A percentile compares a stretch with the other conserved stretches of the same genome.
Evolutionary conservation across 2,797 vertebrate species (phyloP).

Genomic region (Botia kubotai): DNA sequence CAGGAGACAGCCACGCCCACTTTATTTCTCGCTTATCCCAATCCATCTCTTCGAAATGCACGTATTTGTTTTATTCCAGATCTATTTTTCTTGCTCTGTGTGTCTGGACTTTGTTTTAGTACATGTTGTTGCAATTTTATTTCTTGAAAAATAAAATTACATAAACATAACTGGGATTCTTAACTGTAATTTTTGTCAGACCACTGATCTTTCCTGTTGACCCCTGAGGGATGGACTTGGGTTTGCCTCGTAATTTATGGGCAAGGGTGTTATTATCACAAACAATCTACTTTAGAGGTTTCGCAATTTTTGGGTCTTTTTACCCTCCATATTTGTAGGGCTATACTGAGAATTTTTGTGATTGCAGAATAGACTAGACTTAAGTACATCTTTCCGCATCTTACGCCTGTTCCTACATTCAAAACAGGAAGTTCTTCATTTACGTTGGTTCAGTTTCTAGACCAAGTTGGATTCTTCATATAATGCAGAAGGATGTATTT

Average conservation of each 20-base stretch:
- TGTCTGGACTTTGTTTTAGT: neutral
- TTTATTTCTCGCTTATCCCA: conserved; percentile 15
- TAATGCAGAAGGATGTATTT: neutral
- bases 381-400: conserved; percentile 35
- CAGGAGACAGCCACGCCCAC: conserved; percentile 40
- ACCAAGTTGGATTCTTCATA: neutral
- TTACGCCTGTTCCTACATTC: conserved; percentile 6
- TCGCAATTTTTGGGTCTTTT: conserved; percentile 37
- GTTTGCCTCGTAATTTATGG: conserved; percentile 28
- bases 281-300: conserved; percentile 22
- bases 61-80: neutral
- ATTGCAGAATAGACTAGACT: conserved; percentile 49
- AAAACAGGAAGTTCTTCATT: conserved; percentile 36
- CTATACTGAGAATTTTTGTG: neutral
- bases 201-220: neutral
- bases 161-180: neutral
- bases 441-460: neutral
- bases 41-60: neutral
- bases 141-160: neutral
- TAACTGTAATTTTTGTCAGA: neutral
- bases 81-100: neutral
- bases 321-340: neutral
- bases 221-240: neutral
- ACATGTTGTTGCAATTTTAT: neutral
- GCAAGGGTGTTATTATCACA: neutral